These are phyloP conservation scores for Dinocampus coccinellae DNA, from an alignment of 2,888 invertebrate genomes.

Conservation along the genomic window DNA sequence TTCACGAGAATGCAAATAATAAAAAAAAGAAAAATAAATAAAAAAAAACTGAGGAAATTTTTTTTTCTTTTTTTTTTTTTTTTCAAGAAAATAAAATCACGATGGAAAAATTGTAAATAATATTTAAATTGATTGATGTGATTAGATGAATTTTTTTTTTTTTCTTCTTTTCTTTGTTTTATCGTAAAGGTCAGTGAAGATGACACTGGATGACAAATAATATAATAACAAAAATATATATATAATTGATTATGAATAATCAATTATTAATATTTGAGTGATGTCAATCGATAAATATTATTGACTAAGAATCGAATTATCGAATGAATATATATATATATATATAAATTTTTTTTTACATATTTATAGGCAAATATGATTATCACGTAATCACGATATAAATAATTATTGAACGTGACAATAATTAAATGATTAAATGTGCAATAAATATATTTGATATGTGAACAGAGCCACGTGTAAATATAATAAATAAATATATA, in stretches of 20 bases:
- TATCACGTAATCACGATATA: background rate
- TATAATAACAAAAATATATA: background rate
- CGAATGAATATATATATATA: background rate
- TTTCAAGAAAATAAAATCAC: no score
- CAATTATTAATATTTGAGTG: background rate
- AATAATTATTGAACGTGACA: background rate
- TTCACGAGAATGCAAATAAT: no score
- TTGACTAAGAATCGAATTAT: background rate
- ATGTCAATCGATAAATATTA: background rate
- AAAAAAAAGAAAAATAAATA: background rate
- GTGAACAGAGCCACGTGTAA: background rate
- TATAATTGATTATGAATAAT: background rate
- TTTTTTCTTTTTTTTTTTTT: no score
- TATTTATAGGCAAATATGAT: no score
- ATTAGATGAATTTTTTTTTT: no score
- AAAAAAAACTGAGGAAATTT: no score
- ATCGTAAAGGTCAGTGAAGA: background rate
- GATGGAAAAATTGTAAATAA: no score
- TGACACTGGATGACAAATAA: background rate
- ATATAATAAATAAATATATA: no score
- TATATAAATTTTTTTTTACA: no score
- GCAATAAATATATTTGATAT: background rate
- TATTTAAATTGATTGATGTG: no score
- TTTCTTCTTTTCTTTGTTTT: no score
- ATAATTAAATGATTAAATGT: background rate